Evolutionary conservation across 1,140 invertebrate species (phyloP), one percentile per base, ranked within the genome.

Genomic region (Atopsyche davidsoni): DNA sequence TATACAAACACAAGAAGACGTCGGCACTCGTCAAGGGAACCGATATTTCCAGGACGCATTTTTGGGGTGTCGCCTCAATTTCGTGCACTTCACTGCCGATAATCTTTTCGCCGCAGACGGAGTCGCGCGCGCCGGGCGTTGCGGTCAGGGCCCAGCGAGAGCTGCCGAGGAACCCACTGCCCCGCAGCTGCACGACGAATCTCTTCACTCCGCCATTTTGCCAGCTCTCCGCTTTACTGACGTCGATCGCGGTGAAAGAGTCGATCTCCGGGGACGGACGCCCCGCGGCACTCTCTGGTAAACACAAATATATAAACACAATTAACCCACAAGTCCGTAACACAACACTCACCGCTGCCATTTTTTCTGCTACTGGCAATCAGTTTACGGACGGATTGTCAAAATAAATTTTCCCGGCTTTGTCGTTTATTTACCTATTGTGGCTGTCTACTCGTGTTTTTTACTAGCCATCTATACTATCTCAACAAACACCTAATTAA

Each of bases 271-370:
- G 66, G 31, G 58, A 57, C 61, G 53, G 10, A 57, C 18, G 28
- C 11, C 32, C 16, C 4, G 34, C 28, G 14, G 25, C 23, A 19
- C 28, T 19, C 46, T 1, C 35, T 46, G 53, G 62, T 60, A 52
- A 58, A 49, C 63, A 67, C 62, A 43, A 60, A 53, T 49, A 64
- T 58, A 56, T 66, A 53, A 54, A 72, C 43, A 57, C 24, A 16
- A 49, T 59, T 68, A 70, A 65, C 60, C 68, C 64, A 68, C 68
- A 70, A 72, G 70, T 72, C 70, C 70, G 70, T 43, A 68, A 64
- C 54, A 65, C 55, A 62, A 59, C 65, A 52, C 41, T 59, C 53
- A 62, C 60, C 62, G 59, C 52, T 56, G 64, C 65, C 70, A 72
- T 72, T 58, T 66, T 68, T 58, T 57, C 21, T 22, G 38, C 53